Percentiles rank a stretch among this genome's conserved stretches.
phyloP scores from a whole-genome alignment of 1,140 invertebrate species.

The Aphaenogaster rudis region DNA sequence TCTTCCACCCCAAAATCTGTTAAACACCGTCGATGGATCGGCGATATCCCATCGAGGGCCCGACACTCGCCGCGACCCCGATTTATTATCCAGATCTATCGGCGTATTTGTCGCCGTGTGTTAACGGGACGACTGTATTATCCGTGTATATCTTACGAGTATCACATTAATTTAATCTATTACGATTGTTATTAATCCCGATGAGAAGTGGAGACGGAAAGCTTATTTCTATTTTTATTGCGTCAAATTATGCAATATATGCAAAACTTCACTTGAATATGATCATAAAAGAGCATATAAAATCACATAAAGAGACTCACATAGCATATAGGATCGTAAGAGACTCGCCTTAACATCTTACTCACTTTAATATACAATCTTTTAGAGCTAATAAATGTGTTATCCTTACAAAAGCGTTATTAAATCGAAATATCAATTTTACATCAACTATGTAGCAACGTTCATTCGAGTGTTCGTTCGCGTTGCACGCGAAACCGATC shows the following conservation, averaged over 20 bases:
- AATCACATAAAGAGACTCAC: too few relatives aligned
- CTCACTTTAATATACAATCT: too few relatives aligned
- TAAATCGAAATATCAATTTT: background rate
- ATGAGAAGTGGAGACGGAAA: background rate
- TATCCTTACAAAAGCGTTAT: background rate
- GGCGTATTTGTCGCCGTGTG: constrained; percentile 37
- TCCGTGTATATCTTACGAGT: background rate
- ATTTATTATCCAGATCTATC: constrained; percentile 52
- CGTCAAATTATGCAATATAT: background rate
- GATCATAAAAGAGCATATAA: background rate
- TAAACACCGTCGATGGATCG: constrained; percentile 62
- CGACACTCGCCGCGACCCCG: constrained; percentile 42
- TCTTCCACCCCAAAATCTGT: constrained; percentile 70
- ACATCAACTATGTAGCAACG: too few relatives aligned
- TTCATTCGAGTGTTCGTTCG: background rate
- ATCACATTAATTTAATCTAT: background rate
- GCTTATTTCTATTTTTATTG: background rate
- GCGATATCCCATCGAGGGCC: constrained; percentile 52
- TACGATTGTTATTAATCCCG: background rate
- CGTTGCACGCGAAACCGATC: constrained; percentile 25
- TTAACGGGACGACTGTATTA: constrained; percentile 36
- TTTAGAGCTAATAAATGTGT: background rate
- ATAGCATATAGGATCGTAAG: too few relatives aligned
- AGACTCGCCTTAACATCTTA: too few relatives aligned
- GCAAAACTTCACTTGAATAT: background rate